Base-by-base conservation (phyloP, 2,113 vertebrate species). In the Bombycilla garrulus region DNA sequence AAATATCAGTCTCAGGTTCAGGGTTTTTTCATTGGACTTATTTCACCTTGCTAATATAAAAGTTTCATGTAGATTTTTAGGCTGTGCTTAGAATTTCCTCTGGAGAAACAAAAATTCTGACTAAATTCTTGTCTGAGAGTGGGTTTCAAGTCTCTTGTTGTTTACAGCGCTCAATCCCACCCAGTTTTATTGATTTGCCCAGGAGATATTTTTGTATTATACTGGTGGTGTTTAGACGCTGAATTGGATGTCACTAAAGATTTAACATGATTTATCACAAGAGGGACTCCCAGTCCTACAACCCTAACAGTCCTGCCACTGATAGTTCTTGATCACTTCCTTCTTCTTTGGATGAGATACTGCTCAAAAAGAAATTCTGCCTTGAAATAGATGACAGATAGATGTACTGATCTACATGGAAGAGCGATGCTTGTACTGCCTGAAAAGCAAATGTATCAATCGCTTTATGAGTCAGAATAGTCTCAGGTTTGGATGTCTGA, bases 11-110 rank as follows among this genome's bases (percentile, higher is more conserved):
- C 40, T 92, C 0, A 0, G 3, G 9, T 88, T 23, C 8, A 1
- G 9, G 50, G 40, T 19, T 90, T 88, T 69, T 72, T 82, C 51
- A 22, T 61, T 69, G 44, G 24, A 38, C 67, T 86, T 38, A 45
- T 31, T 89, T 93, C 48, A 57, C 60, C 81, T 62, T 81, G 69
- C 71, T 88, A 71, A 72, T 48, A 20, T 58, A 92, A 87, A 31
- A 82, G 9, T 86, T 93, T 78, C 24, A 38, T 53, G 56, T 28
- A 72, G 61, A 24, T 85, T 38, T 80, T 72, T 81, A 80, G 25
- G 25, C 82, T 65, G 23, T 94, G 50, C 36, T 72, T 62, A 57
- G 57, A 12, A 45, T 65, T 91, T 86, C 29, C 16, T 89, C 36
- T 36, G 15, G 14, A 84, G 29, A 9, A 13, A 69, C 7, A 71